These are phyloP conservation scores for Pardosa pseudoannulata DNA, from an alignment of 2,888 invertebrate species.

Conservation along the genomic window DNA sequence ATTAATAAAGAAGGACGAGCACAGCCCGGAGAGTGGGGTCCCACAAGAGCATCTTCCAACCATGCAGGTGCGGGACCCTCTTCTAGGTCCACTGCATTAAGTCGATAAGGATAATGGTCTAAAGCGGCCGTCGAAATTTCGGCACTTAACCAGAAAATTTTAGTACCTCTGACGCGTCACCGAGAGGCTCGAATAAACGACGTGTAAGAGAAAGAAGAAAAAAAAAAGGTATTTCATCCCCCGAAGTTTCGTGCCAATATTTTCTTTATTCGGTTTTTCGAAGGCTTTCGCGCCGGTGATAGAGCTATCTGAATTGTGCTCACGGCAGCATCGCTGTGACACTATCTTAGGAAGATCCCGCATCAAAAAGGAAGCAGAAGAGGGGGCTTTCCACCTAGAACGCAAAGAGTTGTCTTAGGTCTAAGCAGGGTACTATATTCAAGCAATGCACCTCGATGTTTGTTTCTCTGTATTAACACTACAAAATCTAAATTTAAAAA, in stretches of 20 bases:
- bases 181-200: conserved; percentile 45
- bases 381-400: conserved; percentile 16
- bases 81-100: conserved; percentile 30
- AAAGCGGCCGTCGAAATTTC: conserved; percentile 57
- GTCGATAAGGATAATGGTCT: conserved; percentile 66
- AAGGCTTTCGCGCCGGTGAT: conserved; percentile 31
- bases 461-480: too few species aligned
- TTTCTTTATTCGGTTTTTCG: not conserved
- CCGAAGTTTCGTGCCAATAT: not conserved
- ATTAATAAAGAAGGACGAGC: not conserved
- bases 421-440: too few species aligned
- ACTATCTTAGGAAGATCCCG: conserved; percentile 40
- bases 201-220: conserved; percentile 51
- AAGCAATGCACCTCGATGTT: too few species aligned
- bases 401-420: not conserved
- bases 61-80: conserved; percentile 39
- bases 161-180: conserved; percentile 38
- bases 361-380: not conserved
- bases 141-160: conserved; percentile 39
- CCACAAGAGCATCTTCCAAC: too few species aligned
- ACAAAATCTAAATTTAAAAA: too few species aligned
- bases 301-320: conserved; percentile 54
- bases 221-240: conserved; percentile 16
- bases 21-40: too few species aligned
- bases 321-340: conserved; percentile 32